Evolutionary conservation across 2,113 vertebrate genomes (phyloP), one percentile per base, ranked within the genome.

Genomic region (Cryptomyrus ogoouensis): DNA sequence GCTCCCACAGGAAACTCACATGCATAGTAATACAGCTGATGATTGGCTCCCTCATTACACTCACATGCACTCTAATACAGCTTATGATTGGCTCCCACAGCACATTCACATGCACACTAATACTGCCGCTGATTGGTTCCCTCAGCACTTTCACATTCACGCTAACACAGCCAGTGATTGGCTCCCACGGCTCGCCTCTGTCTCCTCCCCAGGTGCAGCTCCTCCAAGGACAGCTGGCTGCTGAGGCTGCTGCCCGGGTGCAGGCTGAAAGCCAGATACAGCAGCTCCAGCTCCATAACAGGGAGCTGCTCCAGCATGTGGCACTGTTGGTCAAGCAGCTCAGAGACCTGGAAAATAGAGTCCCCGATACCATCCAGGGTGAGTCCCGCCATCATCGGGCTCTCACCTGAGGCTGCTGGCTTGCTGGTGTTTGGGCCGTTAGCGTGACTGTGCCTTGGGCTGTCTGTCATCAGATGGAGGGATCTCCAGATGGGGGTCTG

Each of bases 211-310:
- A 97, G 96, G 96, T 96, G 90, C 97, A 97, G 93, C 95, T 97
- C 47, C 89, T 96, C 39, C 96, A 97, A 92, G 96, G 97, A 93
- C 96, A 97, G 88, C 94, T 97, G 91, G 95, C 96, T 0, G 96
- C 96, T 0, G 96, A 97, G 92, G 95, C 92, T 0, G 91, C 96
- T 0, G 96, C 97, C 44, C 95, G 95, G 4, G 94, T 97, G 89
- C 96, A 98, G 92, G 96, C 97, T 0, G 96, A 97, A 91, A 95
- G 96, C 62, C 96, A 97, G 0, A 96, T 96, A 27, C 95, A 95
- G 93, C 96, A 97, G 95, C 95, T 98, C 58, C 95, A 98, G 88
- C 91, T 97, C 91, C 96, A 97, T 94, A 97, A 97, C 95, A 91
- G 95, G 0, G 96, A 97, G 91, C 91, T 98, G 90, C 95, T 97